Conservation (phyloP, 2,888 invertebrate genomes). For the Sussaba pulchella region DNA sequence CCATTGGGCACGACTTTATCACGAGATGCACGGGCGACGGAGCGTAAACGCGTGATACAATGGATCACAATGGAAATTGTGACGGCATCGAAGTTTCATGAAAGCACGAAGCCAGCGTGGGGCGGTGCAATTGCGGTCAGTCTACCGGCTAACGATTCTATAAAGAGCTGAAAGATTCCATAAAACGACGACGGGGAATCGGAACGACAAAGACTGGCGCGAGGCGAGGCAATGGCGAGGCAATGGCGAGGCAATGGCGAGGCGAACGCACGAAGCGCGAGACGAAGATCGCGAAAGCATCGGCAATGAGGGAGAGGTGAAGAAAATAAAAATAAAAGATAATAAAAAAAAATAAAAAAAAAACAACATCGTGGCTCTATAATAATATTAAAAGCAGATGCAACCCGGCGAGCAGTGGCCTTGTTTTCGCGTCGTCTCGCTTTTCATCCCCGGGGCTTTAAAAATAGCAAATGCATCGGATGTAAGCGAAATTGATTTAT, state of each 20-base stretch:
- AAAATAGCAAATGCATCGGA: conserved; percentile 67
- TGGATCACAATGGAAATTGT: conserved; percentile 34
- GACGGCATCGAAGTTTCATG: conserved; percentile 39
- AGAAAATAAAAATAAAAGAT: neutral
- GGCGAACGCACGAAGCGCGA: too few relatives aligned
- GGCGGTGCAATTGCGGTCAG: conserved; percentile 31
- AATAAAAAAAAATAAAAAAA: neutral
- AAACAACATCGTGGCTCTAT: conserved; percentile 8
- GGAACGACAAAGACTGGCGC: conserved; percentile 23
- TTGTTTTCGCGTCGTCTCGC: conserved; percentile 43
- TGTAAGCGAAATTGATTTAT: conserved; percentile 68
- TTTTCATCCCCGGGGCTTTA: conserved; percentile 52
- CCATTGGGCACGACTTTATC: conserved; percentile 13
- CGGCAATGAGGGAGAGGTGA: neutral
- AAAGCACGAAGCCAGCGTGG: conserved; percentile 29
- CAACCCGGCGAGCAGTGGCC: conserved; percentile 22
- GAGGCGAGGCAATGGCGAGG: too few relatives aligned
- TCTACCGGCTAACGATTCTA: conserved; percentile 37
- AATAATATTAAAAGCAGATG: conserved; percentile 19
- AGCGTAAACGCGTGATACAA: conserved; percentile 9
- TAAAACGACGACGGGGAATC: conserved; percentile 34
- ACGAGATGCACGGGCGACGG: conserved; percentile 10
- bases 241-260: too few relatives aligned
- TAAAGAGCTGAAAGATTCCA: conserved; percentile 28
- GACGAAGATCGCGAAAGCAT: conserved; percentile 14